A percentile compares a stretch with the other conserved stretches of the same genome.
These are phyloP conservation scores for Leptopilina syphax DNA, from an alignment of 2,888 invertebrate genomes.

Conservation along the genomic window DNA sequence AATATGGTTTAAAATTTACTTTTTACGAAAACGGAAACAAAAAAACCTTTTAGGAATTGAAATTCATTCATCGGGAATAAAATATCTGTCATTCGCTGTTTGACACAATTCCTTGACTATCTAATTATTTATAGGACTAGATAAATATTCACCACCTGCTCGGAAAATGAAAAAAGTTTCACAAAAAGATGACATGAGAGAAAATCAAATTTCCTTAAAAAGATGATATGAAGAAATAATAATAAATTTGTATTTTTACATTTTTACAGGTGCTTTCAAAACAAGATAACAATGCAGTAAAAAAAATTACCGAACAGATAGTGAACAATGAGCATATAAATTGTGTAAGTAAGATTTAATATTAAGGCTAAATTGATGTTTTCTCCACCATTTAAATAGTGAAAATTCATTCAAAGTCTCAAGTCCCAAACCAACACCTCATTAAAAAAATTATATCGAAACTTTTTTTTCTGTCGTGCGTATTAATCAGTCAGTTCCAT, in stretches of 20 bases:
- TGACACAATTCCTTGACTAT: constrained; percentile 44
- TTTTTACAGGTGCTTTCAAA: constrained; percentile 33
- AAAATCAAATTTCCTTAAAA: constrained; percentile 1
- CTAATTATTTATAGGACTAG: constrained; percentile 44
- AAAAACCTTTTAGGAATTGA: background rate
- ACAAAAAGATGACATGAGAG: background rate
- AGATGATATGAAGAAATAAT: background rate
- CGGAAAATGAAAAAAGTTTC: background rate
- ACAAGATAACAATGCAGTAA: background rate
- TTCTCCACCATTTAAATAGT: background rate
- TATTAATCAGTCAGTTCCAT: constrained; percentile 12
- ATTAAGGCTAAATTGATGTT: constrained; percentile 50
- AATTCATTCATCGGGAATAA: background rate
- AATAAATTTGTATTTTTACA: constrained; percentile 10
- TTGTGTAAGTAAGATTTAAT: constrained; percentile 56
- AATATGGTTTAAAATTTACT: background rate
- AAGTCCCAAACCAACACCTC: constrained; percentile 7
- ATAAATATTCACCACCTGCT: constrained; percentile 20
- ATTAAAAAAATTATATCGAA: constrained; percentile 11
- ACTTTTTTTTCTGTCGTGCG: background rate
- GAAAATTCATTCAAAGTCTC: background rate
- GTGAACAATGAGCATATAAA: constrained; percentile 53
- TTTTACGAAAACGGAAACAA: background rate
- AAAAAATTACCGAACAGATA: constrained; percentile 17
- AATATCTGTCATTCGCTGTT: constrained; percentile 1